Base-by-base conservation (phyloP, 2,797 vertebrate species). In the Ceryle rudis region DNA sequence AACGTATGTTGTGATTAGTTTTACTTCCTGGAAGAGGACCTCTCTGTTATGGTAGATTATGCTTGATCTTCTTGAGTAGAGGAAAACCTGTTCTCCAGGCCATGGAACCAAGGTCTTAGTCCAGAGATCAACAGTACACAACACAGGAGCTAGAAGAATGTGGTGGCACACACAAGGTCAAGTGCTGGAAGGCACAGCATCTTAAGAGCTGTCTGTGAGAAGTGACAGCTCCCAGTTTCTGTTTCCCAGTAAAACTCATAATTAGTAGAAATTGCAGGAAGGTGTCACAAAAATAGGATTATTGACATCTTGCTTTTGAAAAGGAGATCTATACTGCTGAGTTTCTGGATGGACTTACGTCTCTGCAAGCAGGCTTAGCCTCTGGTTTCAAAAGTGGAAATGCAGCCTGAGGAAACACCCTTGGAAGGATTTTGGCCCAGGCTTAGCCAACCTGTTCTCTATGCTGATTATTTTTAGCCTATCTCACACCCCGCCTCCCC, bases 1-100 rank as follows among this genome's bases (percentile, higher is more conserved):
- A 23, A 3, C 0, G 0, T 2, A 2, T 1, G 0, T 20, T 52
- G 11, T 42, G 41, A 26, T 60, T 52, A 9, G 25, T 46, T 78
- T 69, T n/a, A 33, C 54, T 52, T 94, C 39, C 35, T 70, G 35
- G n/a, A 26, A 33, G 39, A 49, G 47, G 37, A 46, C 8, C 3
- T 61, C 62, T 33, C n/a, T 46, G 31, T 54, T 69, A 42, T 5
- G 0, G n/a, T 23, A 28, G 10, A 26, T 77, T 82, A 2, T 64
- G 31, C 33, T 81, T 33, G 15, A 46, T 89, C 21, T 42, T 49
- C 3, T 3, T 37, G 10, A 69, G 28, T 7, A 61, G 33, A 25
- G 18, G 20, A 71, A 67, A 78, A 69, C 26, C 39, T 47, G 25
- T 9, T 15, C 17, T 12, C 1, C 3, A 15, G 12, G 20, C 21